Conservation (phyloP, 2,888 invertebrate genomes). For the Epinotia nisella region DNA sequence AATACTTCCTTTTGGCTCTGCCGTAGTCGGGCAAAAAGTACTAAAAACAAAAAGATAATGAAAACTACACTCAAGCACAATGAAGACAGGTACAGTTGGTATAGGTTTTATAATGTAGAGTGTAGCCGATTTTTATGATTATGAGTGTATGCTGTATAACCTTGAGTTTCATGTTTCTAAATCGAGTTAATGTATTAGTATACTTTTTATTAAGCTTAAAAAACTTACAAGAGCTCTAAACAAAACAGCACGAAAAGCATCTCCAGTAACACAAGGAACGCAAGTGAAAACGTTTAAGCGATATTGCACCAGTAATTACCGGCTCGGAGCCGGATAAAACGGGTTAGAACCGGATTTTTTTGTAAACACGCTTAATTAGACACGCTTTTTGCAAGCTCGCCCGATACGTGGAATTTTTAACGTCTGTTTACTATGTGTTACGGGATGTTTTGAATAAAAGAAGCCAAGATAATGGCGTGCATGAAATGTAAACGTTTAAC, state of each 20-base stretch:
- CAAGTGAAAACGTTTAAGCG: slow-evolving; percentile 39
- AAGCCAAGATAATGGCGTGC: background rate
- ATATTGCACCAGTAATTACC: slow-evolving; percentile 43
- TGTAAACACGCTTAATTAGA: slow-evolving; percentile 42
- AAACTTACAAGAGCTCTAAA: too few species aligned
- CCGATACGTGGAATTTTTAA: slow-evolving; percentile 51
- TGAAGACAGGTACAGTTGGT: too few species aligned
- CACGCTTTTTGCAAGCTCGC: slow-evolving; percentile 34
- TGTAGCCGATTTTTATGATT: too few species aligned
- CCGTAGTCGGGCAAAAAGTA: too few species aligned
- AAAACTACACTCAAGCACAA: too few species aligned
- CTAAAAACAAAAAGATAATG: too few species aligned
- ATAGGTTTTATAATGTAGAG: too few species aligned
- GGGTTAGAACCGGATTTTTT: slow-evolving; percentile 38
- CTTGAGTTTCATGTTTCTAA: too few species aligned
- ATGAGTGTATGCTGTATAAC: too few species aligned
- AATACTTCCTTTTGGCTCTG: too few species aligned
- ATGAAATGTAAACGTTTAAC: background rate
- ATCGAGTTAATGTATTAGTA: too few species aligned
- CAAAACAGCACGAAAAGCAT: slow-evolving; percentile 14
- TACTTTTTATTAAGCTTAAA: background rate
- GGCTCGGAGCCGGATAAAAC: slow-evolving; percentile 27
- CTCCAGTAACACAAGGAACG: slow-evolving; percentile 15
- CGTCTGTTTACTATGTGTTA: slow-evolving; percentile 49
- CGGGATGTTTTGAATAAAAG: slow-evolving; percentile 39